Percentiles rank a stretch among this genome's conserved stretches.
Conservation (phyloP, 2,113 vertebrate genomes). For the Tyto alba region DNA sequence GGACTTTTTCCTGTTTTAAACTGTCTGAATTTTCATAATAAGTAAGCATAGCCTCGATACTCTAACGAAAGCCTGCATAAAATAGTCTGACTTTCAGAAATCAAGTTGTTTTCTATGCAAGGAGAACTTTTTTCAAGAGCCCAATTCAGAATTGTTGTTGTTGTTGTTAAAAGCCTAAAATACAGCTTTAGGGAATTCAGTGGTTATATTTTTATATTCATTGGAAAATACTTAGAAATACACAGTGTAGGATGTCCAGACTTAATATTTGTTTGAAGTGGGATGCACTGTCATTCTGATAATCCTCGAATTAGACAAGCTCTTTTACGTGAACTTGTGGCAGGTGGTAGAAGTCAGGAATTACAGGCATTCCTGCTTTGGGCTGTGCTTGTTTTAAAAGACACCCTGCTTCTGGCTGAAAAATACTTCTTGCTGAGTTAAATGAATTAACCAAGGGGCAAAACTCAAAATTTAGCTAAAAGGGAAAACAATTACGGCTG, state of each 20-base stretch:
- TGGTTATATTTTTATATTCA: neutral
- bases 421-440: slow-evolving; percentile 30
- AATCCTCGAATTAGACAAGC: slow-evolving; percentile 62
- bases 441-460: slow-evolving; percentile 36
- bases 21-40: slow-evolving; percentile 14
- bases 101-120: neutral
- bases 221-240: neutral
- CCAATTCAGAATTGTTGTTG: neutral
- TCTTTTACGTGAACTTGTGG: slow-evolving; percentile 49
- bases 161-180: neutral
- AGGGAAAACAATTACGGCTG: neutral
- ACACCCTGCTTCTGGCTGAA: slow-evolving; percentile 42
- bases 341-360: slow-evolving; percentile 67
- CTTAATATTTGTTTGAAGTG: neutral
- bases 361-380: slow-evolving; percentile 72
- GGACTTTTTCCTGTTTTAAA: neutral
- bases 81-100: neutral
- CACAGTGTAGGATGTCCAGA: neutral
- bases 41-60: neutral
- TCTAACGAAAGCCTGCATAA: neutral
- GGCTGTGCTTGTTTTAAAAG: slow-evolving; percentile 66
- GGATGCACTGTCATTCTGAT: slow-evolving; percentile 37
- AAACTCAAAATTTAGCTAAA: slow-evolving; percentile 1
- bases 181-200: neutral
- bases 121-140: neutral